phyloP scores from a whole-genome alignment of 2,888 invertebrate species.

The Netelia virgata region DNA sequence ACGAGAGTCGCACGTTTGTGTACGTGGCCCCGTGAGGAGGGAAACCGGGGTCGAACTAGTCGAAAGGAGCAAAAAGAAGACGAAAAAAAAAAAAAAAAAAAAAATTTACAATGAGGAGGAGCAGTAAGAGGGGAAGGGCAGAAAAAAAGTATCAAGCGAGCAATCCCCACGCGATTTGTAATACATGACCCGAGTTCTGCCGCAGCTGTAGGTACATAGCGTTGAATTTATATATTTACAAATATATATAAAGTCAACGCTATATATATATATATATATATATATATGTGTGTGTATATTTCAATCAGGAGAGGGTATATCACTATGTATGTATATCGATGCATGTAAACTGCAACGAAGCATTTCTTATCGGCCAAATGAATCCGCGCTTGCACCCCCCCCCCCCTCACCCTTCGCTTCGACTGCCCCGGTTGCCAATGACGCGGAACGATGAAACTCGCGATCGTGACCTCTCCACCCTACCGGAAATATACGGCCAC shows the following conservation, averaged over 20 bases:
- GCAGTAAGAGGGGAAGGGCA: background rate
- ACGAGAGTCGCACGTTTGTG: constrained; percentile 22
- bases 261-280: too few relatives aligned
- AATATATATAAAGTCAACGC: too few relatives aligned
- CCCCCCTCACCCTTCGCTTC: background rate
- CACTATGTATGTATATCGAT: background rate
- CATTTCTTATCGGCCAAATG: constrained; percentile 51
- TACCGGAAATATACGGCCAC: background rate
- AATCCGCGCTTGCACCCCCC: constrained; percentile 13
- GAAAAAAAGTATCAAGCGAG: constrained; percentile 10
- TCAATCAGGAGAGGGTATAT: too few relatives aligned
- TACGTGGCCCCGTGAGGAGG: background rate
- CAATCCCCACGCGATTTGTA: constrained; percentile 31
- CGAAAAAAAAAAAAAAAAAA: too few relatives aligned
- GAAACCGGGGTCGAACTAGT: background rate
- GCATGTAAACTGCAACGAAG: constrained; percentile 20
- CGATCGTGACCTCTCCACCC: constrained; percentile 40
- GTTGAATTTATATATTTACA: background rate
- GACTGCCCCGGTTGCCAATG: constrained; percentile 33
- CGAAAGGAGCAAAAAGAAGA: background rate
- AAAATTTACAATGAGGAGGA: background rate
- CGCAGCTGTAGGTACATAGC: background rate
- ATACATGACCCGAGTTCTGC: constrained; percentile 22
- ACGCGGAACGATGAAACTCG: constrained; percentile 34
- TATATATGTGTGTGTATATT: background rate